A percentile compares a stretch with the other conserved stretches of the same genome.
Evolutionary conservation across 2,888 invertebrate species (phyloP).

Genomic region (Aquatica leii): DNA sequence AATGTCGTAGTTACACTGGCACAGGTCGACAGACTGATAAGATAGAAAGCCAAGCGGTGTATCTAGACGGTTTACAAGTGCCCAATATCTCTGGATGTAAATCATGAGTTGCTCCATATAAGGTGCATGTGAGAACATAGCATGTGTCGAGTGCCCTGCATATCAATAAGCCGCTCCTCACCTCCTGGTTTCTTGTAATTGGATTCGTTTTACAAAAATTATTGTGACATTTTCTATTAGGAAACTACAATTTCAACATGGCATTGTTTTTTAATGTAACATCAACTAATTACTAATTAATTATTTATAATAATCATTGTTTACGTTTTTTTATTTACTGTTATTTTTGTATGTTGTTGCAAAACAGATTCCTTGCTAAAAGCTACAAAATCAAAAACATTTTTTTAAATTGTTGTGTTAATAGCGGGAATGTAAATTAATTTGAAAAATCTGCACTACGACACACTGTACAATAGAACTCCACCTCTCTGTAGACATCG

Average conservation of each 20-base stretch:
- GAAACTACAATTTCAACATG: too few relatives aligned
- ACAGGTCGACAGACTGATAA: conserved; percentile 53
- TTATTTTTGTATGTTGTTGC: too few relatives aligned
- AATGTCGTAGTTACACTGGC: conserved; percentile 41
- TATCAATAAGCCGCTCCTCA: conserved; percentile 47
- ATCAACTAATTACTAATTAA: too few relatives aligned
- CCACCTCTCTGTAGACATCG: too few relatives aligned
- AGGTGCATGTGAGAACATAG: conserved; percentile 50
- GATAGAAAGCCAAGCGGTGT: conserved; percentile 58
- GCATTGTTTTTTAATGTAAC: too few relatives aligned
- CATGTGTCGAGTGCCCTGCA: conserved; percentile 49
- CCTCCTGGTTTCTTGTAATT: conserved; percentile 29
- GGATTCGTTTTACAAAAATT: conserved; percentile 4
- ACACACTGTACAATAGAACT: too few relatives aligned
- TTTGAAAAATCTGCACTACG: too few relatives aligned
- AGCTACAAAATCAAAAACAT: too few relatives aligned
- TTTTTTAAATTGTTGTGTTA: too few relatives aligned
- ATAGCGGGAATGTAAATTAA: too few relatives aligned
- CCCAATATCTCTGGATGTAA: conserved; percentile 59
- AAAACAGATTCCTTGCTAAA: too few relatives aligned
- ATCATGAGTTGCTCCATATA: conserved; percentile 58
- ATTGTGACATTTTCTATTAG: background rate
- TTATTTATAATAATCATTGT: background rate
- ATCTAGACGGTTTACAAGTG: conserved; percentile 56
- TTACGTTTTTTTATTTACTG: conserved; percentile 15